These are phyloP conservation scores for cattle (Bos taurus) DNA, from an alignment of 2,113 vertebrate genomes.

Conservation along the genomic window DNA sequence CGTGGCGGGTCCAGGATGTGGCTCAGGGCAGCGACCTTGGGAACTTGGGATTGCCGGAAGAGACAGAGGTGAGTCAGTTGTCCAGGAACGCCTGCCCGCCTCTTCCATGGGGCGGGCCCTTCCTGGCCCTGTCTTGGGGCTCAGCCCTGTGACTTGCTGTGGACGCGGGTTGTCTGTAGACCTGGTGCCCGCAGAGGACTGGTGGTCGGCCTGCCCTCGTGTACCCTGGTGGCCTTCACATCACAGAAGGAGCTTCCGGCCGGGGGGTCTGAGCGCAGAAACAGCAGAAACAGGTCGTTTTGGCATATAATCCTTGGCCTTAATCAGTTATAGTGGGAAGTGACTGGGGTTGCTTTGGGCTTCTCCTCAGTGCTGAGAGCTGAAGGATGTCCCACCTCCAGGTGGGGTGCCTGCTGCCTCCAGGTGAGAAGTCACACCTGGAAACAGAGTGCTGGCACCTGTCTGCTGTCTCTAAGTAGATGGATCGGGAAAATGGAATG, in stretches of 20 bases:
- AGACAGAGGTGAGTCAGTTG: not conserved
- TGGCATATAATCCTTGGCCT: not conserved
- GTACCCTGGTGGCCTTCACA: not conserved
- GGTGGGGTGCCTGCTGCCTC: not conserved
- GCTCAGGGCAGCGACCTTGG: too few species aligned
- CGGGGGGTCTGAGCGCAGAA: not conserved
- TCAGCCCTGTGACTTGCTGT: too few species aligned
- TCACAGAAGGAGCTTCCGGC: not conserved
- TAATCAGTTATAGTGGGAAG: not conserved
- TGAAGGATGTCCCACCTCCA: too few species aligned
- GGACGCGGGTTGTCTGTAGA: not conserved
- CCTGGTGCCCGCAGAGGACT: not conserved
- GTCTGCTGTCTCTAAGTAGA: not conserved
- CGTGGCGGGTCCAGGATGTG: accelerated
- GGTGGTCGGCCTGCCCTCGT: accelerated
- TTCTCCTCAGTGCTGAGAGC: not conserved
- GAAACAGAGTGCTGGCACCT: too few species aligned
- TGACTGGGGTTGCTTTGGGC: too few species aligned
- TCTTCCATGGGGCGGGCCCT: not conserved
- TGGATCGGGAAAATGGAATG: too few species aligned
- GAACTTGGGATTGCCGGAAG: not conserved
- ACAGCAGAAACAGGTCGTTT: not conserved
- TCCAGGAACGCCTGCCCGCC: not conserved
- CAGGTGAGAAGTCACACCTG: not conserved
- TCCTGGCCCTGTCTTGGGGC: too few species aligned